Base-by-base conservation (phyloP, 2,797 vertebrate species). In the Falco naumanni region DNA sequence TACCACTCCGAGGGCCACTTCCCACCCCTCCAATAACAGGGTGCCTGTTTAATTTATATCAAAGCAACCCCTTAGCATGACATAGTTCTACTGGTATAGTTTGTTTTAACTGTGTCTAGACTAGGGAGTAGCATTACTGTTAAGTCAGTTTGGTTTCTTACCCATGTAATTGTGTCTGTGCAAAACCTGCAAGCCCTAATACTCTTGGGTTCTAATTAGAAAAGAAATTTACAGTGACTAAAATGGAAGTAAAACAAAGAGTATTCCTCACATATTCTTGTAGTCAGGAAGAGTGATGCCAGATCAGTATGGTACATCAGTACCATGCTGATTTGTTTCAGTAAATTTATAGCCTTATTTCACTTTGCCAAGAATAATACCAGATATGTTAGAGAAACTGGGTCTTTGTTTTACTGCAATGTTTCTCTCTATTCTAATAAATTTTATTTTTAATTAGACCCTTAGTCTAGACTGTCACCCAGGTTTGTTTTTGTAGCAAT, bases 361-460 rank as follows among this genome's bases (percentile, higher is more conserved):
- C 4, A 5, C 89, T 89, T 72, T 78, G 93, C 93, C 95, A 96
- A 96, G 87, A 96, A 94, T 92, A 96, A 97, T 87, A 96, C 29
- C 69, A 96, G 90, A 85, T 87, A 90, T 3, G 20, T 76, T 91
- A 29, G 59, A 63, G 89, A 92, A 93, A 87, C 89, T 4, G 53
- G 74, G 86, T 51, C 88, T 96, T 97, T 96, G 92, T 96, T 95
- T 96, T 92, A 84, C 76, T 83, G 25, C 0, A 3, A 76, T 31
- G 11, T 86, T 96, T 93, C 78, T 95, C 84, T 93, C 92, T 61
- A 10, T 69, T 96, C 88, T 80, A 95, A 92, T 95, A 96, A 92
- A 95, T 96, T 89, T 94, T 87, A 63, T 29, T 85, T 95, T 95
- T 92, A 95, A 96, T 96, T 96, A 96, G 92, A 84, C 57, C 71